Evolutionary conservation across 2,888 invertebrate genomes (phyloP), one percentile per base, ranked within the genome.

Genomic region (Eumerus sabulonum): DNA sequence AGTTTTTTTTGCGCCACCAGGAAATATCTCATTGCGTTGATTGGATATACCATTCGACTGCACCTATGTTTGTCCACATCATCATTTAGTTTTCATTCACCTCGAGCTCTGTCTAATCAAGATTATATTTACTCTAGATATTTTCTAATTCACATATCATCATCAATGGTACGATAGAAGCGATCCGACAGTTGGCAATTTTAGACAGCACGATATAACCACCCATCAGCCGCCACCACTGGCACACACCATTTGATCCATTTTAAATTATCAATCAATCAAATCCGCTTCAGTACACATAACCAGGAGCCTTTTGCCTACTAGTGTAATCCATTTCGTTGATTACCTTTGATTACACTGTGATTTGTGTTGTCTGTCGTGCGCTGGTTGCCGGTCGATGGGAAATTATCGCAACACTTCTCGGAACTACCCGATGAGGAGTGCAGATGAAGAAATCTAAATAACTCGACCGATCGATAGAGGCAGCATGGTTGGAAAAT

Each of bases 261-360:
- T 76, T 81, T 81, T 63, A 76, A 81, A 76, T 81, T 81, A 81
- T 81, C 81, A 76, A 81, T 81, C 81, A 81, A 76, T 81, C 81
- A 81, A 81, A 76, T 76, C 81, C 72, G 53, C 63, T 72, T 63
- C 76, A 76, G 66, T 76, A 71, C 59, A 82, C 76, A 74, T 77
- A 77, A 77, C 72, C 82, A 82, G 82, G 77, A 82, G 82, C 82
- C 62, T 81, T 76, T 77, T 73, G 76, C 82, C 82, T 76, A 66
- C 83, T 64, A 79, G 79, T 79, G 82, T 77, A 82, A 77, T 83
- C 81, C 82, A 82, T 81, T 82, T 70, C 70, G 76, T 81, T 83
- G 83, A 83, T 83, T 83, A 82, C 73, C 82, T 83, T 77, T 83
- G 83, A 83, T 83, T 83, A 82, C 83, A 82, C 81, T 70, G 82